phyloP scores from a whole-genome alignment of 2,797 vertebrate genomes.

The Forpus xanthops region DNA sequence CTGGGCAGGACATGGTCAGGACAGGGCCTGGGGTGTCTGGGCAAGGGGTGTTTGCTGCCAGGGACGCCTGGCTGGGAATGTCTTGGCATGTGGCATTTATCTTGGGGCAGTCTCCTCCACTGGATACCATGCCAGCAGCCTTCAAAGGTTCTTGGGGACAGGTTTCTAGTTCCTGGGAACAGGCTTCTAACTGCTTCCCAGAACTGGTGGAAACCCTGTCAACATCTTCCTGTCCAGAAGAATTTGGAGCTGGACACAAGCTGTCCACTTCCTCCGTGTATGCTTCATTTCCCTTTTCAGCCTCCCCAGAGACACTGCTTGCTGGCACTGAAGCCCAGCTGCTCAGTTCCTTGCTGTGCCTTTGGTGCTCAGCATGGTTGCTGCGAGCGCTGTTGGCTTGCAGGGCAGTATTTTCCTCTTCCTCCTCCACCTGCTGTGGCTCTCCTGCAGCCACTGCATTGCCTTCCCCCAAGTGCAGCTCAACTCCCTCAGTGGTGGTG shows the following conservation, averaged over 20 bases:
- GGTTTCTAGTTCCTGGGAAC: slow-evolving; percentile 31
- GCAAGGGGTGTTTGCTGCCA: neutral
- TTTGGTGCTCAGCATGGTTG: neutral
- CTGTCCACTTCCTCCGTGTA: neutral
- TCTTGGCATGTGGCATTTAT: neutral
- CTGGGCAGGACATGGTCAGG: neutral
- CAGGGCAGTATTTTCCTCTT: neutral
- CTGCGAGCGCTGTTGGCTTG: neutral
- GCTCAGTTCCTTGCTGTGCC: neutral
- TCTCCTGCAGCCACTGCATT: neutral
- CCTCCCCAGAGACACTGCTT: neutral
- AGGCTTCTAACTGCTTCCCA: slow-evolving; percentile 25
- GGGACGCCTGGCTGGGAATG: neutral
- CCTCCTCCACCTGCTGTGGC: neutral
- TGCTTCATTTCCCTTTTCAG: neutral
- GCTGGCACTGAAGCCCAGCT: slow-evolving; percentile 6
- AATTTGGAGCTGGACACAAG: neutral
- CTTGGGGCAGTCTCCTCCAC: slow-evolving; percentile 8
- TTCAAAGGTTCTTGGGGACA: slow-evolving; percentile 26
- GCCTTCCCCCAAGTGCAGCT: slow-evolving; percentile 4
- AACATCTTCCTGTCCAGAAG: neutral
- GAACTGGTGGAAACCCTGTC: slow-evolving; percentile 14
- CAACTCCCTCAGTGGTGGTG: slow-evolving; percentile 52
- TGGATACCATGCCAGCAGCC: neutral
- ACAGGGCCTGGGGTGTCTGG: neutral